phyloP scores from a whole-genome alignment of 2,797 vertebrate genomes.

The Gymnoscopelus microlampas region DNA sequence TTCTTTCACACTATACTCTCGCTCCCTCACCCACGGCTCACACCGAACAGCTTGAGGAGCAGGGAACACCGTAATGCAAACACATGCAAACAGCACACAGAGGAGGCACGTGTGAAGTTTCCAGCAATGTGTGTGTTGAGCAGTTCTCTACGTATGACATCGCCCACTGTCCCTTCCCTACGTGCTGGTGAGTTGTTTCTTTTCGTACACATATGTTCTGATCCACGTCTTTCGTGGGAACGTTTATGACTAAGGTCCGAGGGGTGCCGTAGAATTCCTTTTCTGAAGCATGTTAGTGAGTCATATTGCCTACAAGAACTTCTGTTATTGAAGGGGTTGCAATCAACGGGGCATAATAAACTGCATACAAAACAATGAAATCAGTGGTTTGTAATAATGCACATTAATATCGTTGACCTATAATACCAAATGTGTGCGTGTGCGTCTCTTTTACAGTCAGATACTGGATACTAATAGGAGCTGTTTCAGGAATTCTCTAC shows the following conservation, averaged over 20 bases:
- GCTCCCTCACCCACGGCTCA: conserved; percentile 48
- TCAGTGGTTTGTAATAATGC: conserved; percentile 16
- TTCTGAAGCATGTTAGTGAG: too few relatives aligned
- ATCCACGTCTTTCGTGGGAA: conserved; percentile 12
- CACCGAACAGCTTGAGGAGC: conserved; percentile 57
- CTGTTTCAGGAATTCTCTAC: too few relatives aligned
- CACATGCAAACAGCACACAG: conserved; percentile 51
- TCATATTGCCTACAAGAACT: too few relatives aligned
- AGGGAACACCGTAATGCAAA: conserved; percentile 42
- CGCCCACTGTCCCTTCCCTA: neutral
- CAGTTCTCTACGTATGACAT: neutral
- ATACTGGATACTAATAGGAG: conserved; percentile 14
- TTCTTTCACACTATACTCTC: conserved; percentile 54
- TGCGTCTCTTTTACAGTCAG: conserved; percentile 8
- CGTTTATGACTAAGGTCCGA: neutral
- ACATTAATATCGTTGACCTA: neutral
- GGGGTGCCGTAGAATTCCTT: too few relatives aligned
- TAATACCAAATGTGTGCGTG: neutral
- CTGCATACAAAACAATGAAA: neutral
- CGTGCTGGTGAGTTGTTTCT: conserved; percentile 43
- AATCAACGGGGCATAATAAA: neutral
- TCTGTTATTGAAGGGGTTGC: too few relatives aligned
- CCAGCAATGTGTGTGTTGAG: too few relatives aligned
- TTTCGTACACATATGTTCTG: neutral
- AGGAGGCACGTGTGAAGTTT: conserved; percentile 1